Evolutionary conservation across 2,113 vertebrate genomes (phyloP).

Genomic region (Thunnus maccoyii): DNA sequence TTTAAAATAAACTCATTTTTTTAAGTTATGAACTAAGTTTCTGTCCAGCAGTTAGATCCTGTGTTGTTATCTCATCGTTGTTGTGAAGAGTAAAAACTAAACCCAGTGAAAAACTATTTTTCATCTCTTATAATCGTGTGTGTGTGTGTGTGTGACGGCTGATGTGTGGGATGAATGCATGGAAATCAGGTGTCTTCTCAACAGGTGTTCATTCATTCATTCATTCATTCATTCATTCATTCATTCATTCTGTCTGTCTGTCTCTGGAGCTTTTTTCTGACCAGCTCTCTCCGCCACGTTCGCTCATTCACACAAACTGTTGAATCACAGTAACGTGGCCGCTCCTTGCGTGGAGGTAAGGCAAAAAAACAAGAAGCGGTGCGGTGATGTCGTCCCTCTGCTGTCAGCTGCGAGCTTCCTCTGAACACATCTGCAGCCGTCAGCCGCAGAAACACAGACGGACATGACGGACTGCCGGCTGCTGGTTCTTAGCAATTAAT

Average conservation of each 20-base stretch:
- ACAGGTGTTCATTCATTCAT: neutral
- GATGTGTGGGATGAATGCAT: neutral
- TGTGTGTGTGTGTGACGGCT: neutral
- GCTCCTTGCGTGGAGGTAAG: conserved; percentile 41
- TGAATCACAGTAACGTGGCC: neutral
- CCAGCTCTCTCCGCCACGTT: neutral
- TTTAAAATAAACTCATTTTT: conserved; percentile 49
- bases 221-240: neutral
- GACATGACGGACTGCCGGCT: neutral
- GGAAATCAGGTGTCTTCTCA: neutral
- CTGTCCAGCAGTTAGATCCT: conserved; percentile 40
- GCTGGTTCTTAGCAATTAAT: neutral
- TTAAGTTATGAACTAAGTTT: conserved; percentile 37
- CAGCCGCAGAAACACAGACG: too few species aligned
- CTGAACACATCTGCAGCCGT: too few species aligned
- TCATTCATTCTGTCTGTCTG: too few species aligned
- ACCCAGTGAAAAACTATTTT: neutral
- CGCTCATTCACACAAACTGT: neutral
- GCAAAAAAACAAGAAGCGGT: conserved; percentile 37
- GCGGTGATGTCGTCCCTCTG: neutral
- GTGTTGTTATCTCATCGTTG: neutral
- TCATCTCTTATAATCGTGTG: neutral
- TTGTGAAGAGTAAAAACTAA: conserved; percentile 10
- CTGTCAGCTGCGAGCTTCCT: neutral
- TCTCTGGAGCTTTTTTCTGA: too few species aligned